Evolutionary conservation across 2,888 invertebrate species (phyloP).

Genomic region (Erynnis tages): DNA sequence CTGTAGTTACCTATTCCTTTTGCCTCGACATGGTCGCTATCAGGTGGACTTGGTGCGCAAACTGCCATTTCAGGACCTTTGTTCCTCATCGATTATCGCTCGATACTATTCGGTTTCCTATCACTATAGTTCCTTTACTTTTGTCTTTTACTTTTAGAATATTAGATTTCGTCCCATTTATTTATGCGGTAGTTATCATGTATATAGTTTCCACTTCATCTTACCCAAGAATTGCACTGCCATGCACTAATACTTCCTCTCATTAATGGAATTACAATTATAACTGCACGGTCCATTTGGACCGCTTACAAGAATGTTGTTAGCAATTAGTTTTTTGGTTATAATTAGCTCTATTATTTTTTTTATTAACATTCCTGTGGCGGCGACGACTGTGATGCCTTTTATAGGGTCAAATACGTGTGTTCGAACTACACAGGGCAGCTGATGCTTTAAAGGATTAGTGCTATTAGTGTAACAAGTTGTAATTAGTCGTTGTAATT

Average conservation of each 20-base stretch:
- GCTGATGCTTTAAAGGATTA: constrained; percentile 5
- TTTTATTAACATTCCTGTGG: neutral
- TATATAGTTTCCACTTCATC: too few species aligned
- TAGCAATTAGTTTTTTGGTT: constrained; percentile 1
- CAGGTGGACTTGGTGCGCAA: too few species aligned
- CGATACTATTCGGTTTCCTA: too few species aligned
- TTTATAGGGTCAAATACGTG: neutral
- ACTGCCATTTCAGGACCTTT: too few species aligned
- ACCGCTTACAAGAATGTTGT: constrained; percentile 11
- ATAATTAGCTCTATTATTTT: neutral
- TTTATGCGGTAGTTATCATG: too few species aligned
- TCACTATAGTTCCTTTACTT: too few species aligned
- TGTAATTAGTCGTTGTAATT: too few species aligned
- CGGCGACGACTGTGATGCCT: constrained; percentile 2
- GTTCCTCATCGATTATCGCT: too few species aligned
- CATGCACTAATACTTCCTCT: constrained; percentile 9
- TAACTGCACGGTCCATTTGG: constrained; percentile 8
- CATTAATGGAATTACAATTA: constrained; percentile 11
- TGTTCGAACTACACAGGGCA: neutral
- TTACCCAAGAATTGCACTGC: constrained; percentile 10
- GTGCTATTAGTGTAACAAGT: neutral
- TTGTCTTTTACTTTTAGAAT: too few species aligned
- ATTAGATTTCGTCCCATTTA: too few species aligned
- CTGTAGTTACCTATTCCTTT: too few species aligned
- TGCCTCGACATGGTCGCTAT: too few species aligned